Conservation (phyloP, 2,888 invertebrate species). For the Nemotelus pantherinus region DNA sequence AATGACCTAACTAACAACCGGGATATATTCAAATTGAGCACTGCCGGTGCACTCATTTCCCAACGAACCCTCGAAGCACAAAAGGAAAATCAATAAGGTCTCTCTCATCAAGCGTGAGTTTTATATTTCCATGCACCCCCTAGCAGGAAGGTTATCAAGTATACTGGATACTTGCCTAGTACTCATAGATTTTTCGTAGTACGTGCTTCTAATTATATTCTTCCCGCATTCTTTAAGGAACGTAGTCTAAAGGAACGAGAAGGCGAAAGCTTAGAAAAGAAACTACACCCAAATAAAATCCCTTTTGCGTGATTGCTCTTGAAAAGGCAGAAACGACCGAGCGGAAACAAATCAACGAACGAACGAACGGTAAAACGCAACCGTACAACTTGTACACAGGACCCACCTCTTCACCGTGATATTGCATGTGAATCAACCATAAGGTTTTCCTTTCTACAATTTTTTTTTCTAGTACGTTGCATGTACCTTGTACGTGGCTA, state of each 20-base stretch:
- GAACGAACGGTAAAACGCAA: neutral
- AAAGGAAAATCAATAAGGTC: conserved; percentile 26
- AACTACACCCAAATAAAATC: conserved; percentile 45
- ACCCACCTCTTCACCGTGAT: neutral
- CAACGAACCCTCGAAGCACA: neutral
- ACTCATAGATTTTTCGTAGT: neutral
- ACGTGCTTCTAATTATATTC: conserved; percentile 20
- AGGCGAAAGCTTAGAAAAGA: conserved; percentile 23
- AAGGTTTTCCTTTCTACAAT: conserved; percentile 40
- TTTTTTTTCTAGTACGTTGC: neutral
- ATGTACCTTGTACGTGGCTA: conserved; percentile 40
- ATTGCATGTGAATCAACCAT: conserved; percentile 50
- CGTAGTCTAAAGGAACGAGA: neutral
- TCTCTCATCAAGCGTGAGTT: conserved; percentile 17
- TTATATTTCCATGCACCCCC: neutral
- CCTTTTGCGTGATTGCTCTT: conserved; percentile 48
- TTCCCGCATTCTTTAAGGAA: neutral
- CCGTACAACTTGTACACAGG: neutral
- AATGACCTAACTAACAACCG: conserved; percentile 1
- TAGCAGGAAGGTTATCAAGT: too few relatives aligned
- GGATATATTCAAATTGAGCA: neutral
- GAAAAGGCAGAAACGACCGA: conserved; percentile 26
- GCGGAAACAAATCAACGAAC: neutral
- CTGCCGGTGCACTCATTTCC: neutral
- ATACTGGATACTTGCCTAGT: too few relatives aligned